Base-by-base conservation (phyloP, 2,888 invertebrate genomes). In the Sarcophaga variegata region DNA sequence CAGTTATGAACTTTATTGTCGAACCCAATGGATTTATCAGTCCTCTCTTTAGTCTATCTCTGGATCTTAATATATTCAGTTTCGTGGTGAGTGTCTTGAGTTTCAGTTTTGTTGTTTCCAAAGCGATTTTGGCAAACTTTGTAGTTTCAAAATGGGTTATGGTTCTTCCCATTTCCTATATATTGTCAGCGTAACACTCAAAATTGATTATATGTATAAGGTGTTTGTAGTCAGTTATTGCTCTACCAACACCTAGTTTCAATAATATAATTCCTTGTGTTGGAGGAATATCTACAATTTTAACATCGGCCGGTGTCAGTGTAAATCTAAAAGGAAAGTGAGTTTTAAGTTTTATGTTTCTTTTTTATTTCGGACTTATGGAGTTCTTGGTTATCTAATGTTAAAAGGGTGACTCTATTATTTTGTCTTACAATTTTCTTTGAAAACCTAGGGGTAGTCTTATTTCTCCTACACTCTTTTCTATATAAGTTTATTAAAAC, bases 1-100 rank as follows among this genome's bases (percentile, higher is more conserved):
- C 88, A 11, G 88, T 86, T 37, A 88, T 77, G 27, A 75, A 69
- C 83, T 88, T 88, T 54, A 85, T 83, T 67, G 80, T 74, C 14
- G 78, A 81, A 2, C 84, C 78, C n/a, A 86, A 81, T 45, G 82
- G 82, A 54, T 83, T 77, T 49, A 87, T 54, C 12, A 86, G 75
- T 69, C 85, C 85, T 75, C 83, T 60, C 22, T 79, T 88, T 2
- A 60, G 66, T 79, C 83, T 78, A 63, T 67, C 60, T 54, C 54
- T 72, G 47, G 79, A 64, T 75, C 64, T 79, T 70, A 84, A 49
- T 49, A 76, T 22, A 2, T 80, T 37, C 12, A 79, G 69, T 80
- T 79, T 82, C 8, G 64, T 85, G 20, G 69, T 63, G 45, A 79
- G 80, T 87, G 82, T 70, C 4, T 67, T 81, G 4, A 85, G 20